Base-by-base conservation (phyloP, 2,797 vertebrate species). In the Eidolon dupreanum region DNA sequence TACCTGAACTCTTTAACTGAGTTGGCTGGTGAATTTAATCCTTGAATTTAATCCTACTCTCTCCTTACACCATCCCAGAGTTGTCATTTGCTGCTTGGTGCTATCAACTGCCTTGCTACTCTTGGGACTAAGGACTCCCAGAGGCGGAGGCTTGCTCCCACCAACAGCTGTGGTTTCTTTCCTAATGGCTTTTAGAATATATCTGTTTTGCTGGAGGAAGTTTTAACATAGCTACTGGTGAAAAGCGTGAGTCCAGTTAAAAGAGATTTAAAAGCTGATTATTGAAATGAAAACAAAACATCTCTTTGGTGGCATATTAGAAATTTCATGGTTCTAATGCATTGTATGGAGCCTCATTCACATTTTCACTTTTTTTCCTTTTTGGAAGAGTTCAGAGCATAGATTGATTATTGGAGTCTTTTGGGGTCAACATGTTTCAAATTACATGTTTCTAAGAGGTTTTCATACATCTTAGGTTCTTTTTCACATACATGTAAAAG, bases 271-370 rank as follows among this genome's bases (percentile, higher is more conserved):
- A 81, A 90, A 95, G 36, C 78, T 46, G 19, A 51, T 66, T 85
- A 46, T 36, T 78, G 46, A 74, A 86, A 77, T 93, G 81, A 81
- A 94, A 94, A 85, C 10, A 81, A 94, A 94, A 85, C 10, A 57
- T 28, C 49, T 94, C 65, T 95, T 59, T 53, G 53, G 53, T 85
- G 31, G 10, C 46, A 43, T 90, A 43, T 61, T 90, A 94, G 41
- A 83, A 88, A 90, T 78, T 43, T 49, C 15, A 53, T 66, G 16
- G 9, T 95, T 83, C 11, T n/a, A 73, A 6, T 61, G n/a, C 36
- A 59, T 88, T 89, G 10, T 85, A 22, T 96, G 26, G 91, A 43
- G 31, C 79, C 41, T 93, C 68, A 59, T 85, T 77, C 46, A 82
- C 33, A 66, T 89, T 96, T 94, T 88, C 16, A 79, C 12, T 83